Base-by-base conservation (phyloP, 2,113 vertebrate genomes). In the Reinhardtius hippoglossoides region DNA sequence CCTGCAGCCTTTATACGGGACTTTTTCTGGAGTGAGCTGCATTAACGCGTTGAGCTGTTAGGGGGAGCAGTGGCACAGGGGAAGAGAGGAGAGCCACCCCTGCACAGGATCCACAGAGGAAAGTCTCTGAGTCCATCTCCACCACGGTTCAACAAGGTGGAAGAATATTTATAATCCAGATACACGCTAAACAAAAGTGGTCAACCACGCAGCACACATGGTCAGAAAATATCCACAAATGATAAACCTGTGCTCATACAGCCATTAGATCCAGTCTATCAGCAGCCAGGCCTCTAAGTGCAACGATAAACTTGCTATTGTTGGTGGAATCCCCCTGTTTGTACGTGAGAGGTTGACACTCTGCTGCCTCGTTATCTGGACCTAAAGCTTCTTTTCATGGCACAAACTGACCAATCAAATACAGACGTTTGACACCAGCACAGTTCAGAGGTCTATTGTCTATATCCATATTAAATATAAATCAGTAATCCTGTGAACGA, bases 51-150 rank as follows among this genome's bases (percentile, higher is more conserved):
- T 44, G 14, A 23, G 23, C 73, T 85, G 76, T 78, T 73, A 80
- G 82, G 55, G 87, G 82, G 82, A 58, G 85, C 80, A 87, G 57
- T 71, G 42, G 63, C 69, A 72, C 78, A 57, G 24, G 56, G 6
- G 9, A 67, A 26, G 52, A 61, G 3, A 63, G 18, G 13, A 5
- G 44, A 18, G 14, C 40, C 40, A 42, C 40, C 40, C 40, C 40
- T 42, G 16, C 16, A 16, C 44, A 48, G 15, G 44, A 46, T 20
- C 14, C 0, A 40, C 52, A 37, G 15, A 5, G 27, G 20, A 4
- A 24, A 2, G 37, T 35, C 31, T 65, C 55, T 21, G 50, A 42
- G 24, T 52, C 57, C 21, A 52, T 21, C 20, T 27, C 59, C 3
- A 52, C 16, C 21, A 54, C 48, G n/a, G 4, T 42, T 42, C 15